Percentiles rank a stretch among this genome's conserved stretches.
Evolutionary conservation across 2,113 vertebrate genomes (phyloP).

Genomic region (Myxocyprinus asiaticus): DNA sequence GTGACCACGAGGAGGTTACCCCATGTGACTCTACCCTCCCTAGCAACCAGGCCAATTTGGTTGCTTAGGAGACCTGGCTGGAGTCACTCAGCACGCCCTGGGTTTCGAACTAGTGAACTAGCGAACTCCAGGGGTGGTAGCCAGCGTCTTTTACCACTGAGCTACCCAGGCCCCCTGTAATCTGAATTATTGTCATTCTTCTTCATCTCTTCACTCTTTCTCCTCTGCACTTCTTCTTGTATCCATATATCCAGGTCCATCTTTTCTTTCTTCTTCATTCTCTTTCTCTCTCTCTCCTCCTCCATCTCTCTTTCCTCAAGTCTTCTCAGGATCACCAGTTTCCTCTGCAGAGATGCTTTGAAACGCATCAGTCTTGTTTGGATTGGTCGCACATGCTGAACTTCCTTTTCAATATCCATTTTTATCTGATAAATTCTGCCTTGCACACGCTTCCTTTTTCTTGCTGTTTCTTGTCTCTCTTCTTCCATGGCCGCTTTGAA

Average conservation of each 20-base stretch:
- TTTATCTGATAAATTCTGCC: neutral
- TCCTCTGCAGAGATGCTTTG: neutral
- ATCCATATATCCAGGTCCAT: neutral
- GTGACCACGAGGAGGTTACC: too few relatives aligned
- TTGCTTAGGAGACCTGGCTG: too few relatives aligned
- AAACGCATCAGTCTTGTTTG: neutral
- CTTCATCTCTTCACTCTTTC: neutral
- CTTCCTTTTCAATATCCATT: neutral
- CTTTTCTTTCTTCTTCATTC: neutral
- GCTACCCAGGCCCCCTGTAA: too few relatives aligned
- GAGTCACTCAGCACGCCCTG: too few relatives aligned
- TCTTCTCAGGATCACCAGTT: neutral
- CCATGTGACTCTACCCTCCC: too few relatives aligned
- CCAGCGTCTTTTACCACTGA: too few relatives aligned
- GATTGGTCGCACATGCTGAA: neutral
- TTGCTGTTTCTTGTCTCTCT: neutral
- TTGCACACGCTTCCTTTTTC: neutral
- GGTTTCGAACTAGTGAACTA: too few relatives aligned
- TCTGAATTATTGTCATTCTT: too few relatives aligned
- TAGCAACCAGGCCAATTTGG: too few relatives aligned
- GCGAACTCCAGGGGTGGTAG: too few relatives aligned
- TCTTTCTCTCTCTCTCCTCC: neutral
- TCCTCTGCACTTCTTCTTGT: slow-evolving; percentile 11
- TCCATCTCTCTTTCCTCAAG: neutral
- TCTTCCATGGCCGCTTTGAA: neutral